A percentile compares a stretch with the other conserved stretches of the same genome.
Evolutionary conservation across 2,888 invertebrate genomes (phyloP).

Genomic region (Polydrusus tereticollis): DNA sequence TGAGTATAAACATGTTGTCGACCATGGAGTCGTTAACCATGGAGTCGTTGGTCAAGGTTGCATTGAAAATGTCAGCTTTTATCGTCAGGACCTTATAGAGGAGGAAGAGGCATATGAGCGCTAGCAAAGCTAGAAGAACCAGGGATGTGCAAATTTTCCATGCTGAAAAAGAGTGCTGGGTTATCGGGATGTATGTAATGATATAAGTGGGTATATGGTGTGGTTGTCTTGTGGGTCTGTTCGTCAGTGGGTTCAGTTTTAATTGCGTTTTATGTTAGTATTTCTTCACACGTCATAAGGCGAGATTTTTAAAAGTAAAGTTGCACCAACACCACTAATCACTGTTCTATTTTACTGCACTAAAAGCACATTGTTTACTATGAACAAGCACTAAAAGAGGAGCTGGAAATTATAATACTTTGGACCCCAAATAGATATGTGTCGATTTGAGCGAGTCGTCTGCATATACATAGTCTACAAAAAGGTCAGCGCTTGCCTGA

Average conservation of each 20-base stretch:
- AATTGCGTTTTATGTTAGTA: too few relatives aligned
- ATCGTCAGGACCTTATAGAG: background rate
- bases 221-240: too few relatives aligned
- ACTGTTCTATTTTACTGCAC: background rate
- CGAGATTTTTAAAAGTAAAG: too few relatives aligned
- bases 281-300: too few relatives aligned
- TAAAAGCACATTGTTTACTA: background rate
- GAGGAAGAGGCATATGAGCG: background rate
- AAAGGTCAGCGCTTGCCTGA: too few relatives aligned
- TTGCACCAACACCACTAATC: background rate
- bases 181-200: background rate
- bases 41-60: background rate
- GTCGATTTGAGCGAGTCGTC: too few relatives aligned
- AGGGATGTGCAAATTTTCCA: background rate
- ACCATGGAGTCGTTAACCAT: background rate
- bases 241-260: too few relatives aligned
- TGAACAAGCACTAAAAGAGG: too few relatives aligned
- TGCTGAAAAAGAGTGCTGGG: background rate
- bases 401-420: too few relatives aligned
- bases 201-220: too few relatives aligned
- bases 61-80: background rate
- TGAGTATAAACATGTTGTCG: background rate
- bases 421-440: too few relatives aligned
- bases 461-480: too few relatives aligned
- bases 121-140: background rate